phyloP scores from a whole-genome alignment of 2,113 vertebrate species.

The Corvus moneduloides region DNA sequence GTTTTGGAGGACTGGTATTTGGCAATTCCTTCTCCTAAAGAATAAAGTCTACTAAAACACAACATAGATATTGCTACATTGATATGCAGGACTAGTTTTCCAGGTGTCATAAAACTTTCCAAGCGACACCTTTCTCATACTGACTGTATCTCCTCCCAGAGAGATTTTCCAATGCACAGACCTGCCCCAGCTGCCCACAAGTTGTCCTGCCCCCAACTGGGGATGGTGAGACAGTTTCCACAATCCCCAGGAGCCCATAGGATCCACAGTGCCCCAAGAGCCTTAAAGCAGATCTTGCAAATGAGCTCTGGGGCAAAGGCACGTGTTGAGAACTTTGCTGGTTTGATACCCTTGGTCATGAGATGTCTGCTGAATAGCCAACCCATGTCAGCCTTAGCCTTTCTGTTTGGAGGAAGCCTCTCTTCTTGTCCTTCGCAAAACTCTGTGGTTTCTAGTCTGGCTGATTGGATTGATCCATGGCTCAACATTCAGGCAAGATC shows the following conservation, averaged over 20 bases:
- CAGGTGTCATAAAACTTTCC: neutral
- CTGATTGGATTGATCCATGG: neutral
- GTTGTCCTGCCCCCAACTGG: fast-evolving
- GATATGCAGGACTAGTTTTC: neutral
- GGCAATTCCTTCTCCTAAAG: neutral
- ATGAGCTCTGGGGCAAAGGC: neutral
- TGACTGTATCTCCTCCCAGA: no score
- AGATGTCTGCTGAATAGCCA: neutral
- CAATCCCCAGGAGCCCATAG: neutral
- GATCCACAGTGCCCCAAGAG: fast-evolving
- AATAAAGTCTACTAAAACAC: neutral
- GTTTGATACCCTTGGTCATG: fast-evolving
- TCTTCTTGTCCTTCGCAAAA: neutral
- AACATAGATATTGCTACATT: neutral
- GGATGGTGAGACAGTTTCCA: neutral
- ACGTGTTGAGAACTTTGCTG: neutral
- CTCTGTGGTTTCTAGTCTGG: neutral
- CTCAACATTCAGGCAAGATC: neutral
- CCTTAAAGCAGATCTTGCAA: neutral
- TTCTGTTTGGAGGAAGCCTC: neutral
- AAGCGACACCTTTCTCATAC: neutral
- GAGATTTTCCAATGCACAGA: neutral
- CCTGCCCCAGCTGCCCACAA: neutral
- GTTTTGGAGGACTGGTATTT: neutral
- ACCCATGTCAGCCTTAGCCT: neutral